A percentile compares a stretch with the other conserved stretches of the same genome.
Evolutionary conservation across 2,888 invertebrate genomes (phyloP).

Genomic region (Tipula lateralis): DNA sequence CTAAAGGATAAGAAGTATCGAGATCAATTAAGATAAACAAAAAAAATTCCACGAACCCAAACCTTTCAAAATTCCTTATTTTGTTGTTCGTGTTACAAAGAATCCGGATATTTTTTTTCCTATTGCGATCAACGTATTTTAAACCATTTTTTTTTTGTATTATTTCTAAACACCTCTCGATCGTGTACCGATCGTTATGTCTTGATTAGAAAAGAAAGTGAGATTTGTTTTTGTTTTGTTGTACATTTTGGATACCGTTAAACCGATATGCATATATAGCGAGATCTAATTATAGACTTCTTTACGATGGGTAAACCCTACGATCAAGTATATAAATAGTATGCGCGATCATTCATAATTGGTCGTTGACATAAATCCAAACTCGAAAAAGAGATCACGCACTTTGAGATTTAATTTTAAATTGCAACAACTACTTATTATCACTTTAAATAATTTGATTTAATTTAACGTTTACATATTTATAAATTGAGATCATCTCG

Average conservation of each 20-base stretch:
- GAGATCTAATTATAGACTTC: neutral
- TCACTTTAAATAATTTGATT: neutral
- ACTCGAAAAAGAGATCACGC: neutral
- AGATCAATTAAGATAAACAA: neutral
- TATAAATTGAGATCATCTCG: neutral
- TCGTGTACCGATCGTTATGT: neutral
- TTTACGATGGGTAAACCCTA: neutral
- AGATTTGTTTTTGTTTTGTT: neutral
- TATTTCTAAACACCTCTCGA: neutral
- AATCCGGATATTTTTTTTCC: neutral
- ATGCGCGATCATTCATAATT: neutral
- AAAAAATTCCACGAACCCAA: neutral
- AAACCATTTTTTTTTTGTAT: neutral
- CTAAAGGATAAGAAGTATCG: neutral
- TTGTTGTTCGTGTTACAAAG: neutral
- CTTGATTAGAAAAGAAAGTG: conserved; percentile 2
- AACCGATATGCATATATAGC: neutral
- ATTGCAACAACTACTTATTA: neutral
- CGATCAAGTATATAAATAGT: neutral
- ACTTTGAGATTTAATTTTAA: neutral
- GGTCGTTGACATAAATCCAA: neutral
- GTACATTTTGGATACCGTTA: neutral
- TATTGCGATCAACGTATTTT: neutral
- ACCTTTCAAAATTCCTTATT: neutral
- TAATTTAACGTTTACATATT: neutral